These are phyloP conservation scores for Actinemys pallida DNA, from an alignment of 2,113 vertebrate genomes.

Conservation along the genomic window DNA sequence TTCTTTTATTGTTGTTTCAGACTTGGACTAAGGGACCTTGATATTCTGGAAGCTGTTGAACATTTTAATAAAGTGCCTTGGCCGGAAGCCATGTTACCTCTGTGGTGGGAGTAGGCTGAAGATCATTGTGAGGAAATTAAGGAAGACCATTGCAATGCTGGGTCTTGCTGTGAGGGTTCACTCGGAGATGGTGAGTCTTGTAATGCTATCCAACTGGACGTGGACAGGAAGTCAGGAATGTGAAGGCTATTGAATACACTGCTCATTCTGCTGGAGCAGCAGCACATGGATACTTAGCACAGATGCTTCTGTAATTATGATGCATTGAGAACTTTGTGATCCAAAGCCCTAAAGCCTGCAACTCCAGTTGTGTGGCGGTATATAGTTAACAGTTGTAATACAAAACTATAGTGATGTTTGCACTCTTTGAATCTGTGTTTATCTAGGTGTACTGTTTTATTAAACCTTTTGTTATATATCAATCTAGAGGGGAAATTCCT, in stretches of 20 bases:
- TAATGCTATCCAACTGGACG: fast-evolving
- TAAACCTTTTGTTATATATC: background rate
- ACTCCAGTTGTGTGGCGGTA: background rate
- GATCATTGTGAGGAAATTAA: background rate
- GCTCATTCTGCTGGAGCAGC: background rate
- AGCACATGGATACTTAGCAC: background rate
- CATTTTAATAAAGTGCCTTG: too few relatives aligned
- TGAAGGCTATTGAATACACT: background rate
- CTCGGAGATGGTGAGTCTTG: fast-evolving
- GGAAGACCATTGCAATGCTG: background rate
- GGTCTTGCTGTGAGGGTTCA: background rate
- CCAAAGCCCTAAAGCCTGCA: background rate
- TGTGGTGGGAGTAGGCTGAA: background rate
- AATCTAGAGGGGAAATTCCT: background rate
- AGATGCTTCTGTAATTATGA: background rate
- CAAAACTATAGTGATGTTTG: background rate
- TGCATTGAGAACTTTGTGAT: background rate
- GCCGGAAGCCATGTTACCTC: too few relatives aligned
- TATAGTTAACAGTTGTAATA: background rate
- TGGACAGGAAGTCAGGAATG: background rate
- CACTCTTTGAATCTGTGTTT: background rate
- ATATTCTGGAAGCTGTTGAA: background rate
- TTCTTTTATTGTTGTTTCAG: background rate
- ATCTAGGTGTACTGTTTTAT: background rate
- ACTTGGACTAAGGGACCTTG: background rate